These are phyloP conservation scores for Antheraea assamensis DNA, from an alignment of 2,888 invertebrate species.

Conservation along the genomic window DNA sequence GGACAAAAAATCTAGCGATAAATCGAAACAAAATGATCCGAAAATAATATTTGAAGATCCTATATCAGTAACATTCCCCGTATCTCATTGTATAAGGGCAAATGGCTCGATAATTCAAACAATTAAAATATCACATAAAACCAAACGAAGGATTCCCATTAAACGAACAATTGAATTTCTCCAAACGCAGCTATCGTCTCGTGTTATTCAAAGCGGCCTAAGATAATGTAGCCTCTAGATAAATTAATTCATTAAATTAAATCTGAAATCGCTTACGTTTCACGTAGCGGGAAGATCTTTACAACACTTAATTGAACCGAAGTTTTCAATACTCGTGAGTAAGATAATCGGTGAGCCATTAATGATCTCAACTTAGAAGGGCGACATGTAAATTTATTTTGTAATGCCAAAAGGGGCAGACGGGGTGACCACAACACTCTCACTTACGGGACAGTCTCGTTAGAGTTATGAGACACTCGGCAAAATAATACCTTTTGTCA, in stretches of 20 bases:
- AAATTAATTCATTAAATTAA: slow-evolving; percentile 74
- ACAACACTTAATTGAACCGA: slow-evolving; percentile 77
- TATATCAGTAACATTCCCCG: not conserved
- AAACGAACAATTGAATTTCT: slow-evolving; percentile 14
- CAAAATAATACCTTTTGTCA: not conserved
- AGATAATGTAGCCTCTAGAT: slow-evolving; percentile 48
- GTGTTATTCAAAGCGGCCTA: slow-evolving; percentile 39
- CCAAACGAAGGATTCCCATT: slow-evolving; percentile 15
- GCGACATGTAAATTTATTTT: slow-evolving; percentile 72
- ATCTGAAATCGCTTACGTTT: slow-evolving; percentile 66
- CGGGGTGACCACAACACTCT: slow-evolving; percentile 11
- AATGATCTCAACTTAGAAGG: slow-evolving; percentile 79
- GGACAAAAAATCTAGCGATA: too few species aligned
- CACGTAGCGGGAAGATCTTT: slow-evolving; percentile 70
- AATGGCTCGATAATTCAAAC: slow-evolving; percentile 10
- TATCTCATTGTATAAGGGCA: slow-evolving; percentile 3
- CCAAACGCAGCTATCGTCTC: slow-evolving; percentile 23
- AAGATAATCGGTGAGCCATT: slow-evolving; percentile 76
- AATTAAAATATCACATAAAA: slow-evolving; percentile 16
- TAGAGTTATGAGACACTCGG: not conserved
- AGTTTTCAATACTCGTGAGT: slow-evolving; percentile 70
- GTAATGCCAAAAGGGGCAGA: slow-evolving; percentile 37
- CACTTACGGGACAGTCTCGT: not conserved
- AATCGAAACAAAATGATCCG: not conserved
- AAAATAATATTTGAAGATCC: not conserved